A percentile compares a stretch with the other conserved stretches of the same genome.
Conservation (phyloP, 2,113 vertebrate genomes). For the Tor tambroides region DNA sequence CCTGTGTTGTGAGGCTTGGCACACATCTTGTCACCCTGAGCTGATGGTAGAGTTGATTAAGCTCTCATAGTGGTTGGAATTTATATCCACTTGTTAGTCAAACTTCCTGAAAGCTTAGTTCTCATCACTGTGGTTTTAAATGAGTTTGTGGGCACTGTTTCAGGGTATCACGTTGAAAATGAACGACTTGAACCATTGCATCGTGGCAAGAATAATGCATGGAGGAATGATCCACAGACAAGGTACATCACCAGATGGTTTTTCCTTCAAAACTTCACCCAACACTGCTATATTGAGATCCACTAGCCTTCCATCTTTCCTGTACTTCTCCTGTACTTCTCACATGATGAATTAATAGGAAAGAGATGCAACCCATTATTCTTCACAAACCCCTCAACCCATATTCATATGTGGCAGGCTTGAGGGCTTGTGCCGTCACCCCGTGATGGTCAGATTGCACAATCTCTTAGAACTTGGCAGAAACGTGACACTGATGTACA, state of each 20-base stretch:
- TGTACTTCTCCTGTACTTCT: not conserved
- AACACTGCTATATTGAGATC: not conserved
- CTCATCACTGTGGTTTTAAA: not conserved
- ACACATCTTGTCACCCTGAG: not conserved
- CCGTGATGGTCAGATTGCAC: not conserved
- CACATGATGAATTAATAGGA: not conserved
- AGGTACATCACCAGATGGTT: constrained; percentile 76
- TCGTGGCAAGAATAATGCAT: constrained; percentile 98
- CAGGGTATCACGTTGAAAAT: constrained; percentile 99
- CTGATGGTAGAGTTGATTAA: not conserved
- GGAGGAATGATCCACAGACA: constrained; percentile 99
- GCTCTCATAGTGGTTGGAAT: not conserved
- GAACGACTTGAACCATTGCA: constrained; percentile 98
- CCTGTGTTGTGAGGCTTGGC: not conserved
- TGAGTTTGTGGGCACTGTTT: constrained; percentile 51
- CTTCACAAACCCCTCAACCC: not conserved
- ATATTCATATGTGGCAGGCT: not conserved
- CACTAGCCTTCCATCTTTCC: not conserved
- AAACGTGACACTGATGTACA: not conserved
- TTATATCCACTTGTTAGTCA: not conserved
- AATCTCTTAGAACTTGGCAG: not conserved
- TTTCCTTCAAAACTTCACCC: not conserved
- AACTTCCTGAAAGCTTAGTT: not conserved
- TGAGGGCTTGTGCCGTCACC: not conserved
- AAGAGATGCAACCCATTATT: not conserved